Conservation (phyloP, 2,113 vertebrate genomes). For the Zosterops japonicus region DNA sequence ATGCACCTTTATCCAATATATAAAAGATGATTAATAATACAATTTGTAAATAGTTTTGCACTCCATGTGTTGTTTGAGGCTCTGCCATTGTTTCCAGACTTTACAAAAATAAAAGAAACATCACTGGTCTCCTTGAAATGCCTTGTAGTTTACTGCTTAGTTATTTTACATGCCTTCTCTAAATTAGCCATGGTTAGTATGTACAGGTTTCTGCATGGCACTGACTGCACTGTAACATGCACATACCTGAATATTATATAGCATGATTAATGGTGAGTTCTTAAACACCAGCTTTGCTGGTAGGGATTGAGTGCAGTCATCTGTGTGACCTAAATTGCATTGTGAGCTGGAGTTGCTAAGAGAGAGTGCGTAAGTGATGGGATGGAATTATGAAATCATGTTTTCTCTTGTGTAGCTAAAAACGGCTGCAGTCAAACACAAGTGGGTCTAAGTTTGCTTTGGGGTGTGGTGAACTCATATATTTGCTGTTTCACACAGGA, state of each 20-base stretch:
- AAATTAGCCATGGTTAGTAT: neutral
- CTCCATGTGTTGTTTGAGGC: neutral
- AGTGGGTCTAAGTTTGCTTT: neutral
- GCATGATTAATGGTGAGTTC: neutral
- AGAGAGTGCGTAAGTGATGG: neutral
- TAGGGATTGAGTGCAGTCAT: neutral
- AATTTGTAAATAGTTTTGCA: neutral
- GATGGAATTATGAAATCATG: constrained; percentile 21
- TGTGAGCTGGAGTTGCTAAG: neutral
- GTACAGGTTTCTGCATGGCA: neutral
- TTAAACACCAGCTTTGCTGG: neutral
- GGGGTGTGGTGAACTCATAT: neutral
- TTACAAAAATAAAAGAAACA: neutral
- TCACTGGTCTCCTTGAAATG: neutral
- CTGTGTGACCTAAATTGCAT: constrained; percentile 19
- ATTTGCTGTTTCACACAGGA: neutral
- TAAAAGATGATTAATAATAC: neutral
- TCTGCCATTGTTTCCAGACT: neutral
- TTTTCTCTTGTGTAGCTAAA: neutral
- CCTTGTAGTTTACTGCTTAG: neutral
- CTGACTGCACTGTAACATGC: neutral
- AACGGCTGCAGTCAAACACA: neutral
- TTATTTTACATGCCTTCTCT: neutral
- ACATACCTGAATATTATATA: neutral
- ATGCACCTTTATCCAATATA: neutral